A percentile compares a stretch with the other conserved stretches of the same genome.
These are phyloP conservation scores for Nymphicus hollandicus DNA, from an alignment of 2,113 vertebrate species.

Conservation along the genomic window DNA sequence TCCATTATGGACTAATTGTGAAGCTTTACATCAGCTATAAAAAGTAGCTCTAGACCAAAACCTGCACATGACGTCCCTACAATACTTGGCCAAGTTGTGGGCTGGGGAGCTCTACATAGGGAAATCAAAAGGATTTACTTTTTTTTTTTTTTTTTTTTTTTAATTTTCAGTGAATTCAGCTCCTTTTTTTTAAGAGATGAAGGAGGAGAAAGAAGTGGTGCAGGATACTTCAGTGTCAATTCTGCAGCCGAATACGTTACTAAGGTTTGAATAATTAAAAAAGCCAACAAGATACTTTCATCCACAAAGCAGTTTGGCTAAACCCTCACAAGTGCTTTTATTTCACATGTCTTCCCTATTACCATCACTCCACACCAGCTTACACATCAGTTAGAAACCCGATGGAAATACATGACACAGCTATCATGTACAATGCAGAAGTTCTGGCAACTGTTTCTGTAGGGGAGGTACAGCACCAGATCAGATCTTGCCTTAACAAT, in stretches of 20 bases:
- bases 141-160: neutral
- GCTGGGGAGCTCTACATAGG: neutral
- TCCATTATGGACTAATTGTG: neutral
- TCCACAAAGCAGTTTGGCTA: neutral
- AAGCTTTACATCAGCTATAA: neutral
- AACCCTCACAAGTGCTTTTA: neutral
- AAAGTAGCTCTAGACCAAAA: neutral
- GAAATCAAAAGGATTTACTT: neutral
- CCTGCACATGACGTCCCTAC: neutral
- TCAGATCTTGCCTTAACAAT: neutral
- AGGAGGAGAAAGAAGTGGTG: neutral
- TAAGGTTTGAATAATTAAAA: neutral
- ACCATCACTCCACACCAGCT: neutral
- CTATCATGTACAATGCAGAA: fast-evolving
- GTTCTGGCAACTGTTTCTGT: neutral
- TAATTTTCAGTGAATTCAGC: neutral
- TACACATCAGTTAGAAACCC: neutral
- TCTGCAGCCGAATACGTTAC: neutral
- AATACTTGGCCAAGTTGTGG: neutral
- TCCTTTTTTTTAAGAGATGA: neutral
- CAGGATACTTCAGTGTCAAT: neutral
- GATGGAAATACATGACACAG: neutral
- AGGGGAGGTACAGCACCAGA: neutral
- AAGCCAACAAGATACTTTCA: neutral
- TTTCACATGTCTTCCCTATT: neutral